Conservation (phyloP, 2,888 invertebrate genomes). For the Ellobium chinense region DNA sequence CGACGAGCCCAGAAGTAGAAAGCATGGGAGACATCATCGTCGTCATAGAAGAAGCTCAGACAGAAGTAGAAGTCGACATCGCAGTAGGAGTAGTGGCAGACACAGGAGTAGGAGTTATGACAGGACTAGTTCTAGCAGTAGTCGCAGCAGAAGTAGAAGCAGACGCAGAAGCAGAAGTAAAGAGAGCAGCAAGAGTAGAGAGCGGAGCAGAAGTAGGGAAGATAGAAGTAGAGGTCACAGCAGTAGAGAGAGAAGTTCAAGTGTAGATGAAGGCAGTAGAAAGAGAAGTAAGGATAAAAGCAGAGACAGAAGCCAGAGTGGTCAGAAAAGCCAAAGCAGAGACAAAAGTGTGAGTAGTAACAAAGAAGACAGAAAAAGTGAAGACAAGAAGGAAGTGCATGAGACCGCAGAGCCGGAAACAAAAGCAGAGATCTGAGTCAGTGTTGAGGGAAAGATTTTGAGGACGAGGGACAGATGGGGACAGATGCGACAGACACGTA, state of each 20-base stretch:
- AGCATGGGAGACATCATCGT: background rate
- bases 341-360: background rate
- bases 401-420: background rate
- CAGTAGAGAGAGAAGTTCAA: background rate
- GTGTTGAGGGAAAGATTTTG: background rate
- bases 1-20: background rate
- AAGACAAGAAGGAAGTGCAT: background rate
- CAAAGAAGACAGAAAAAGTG: background rate
- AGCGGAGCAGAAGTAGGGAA: background rate
- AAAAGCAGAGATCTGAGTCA: background rate
- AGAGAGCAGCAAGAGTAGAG: background rate
- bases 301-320: background rate
- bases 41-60: background rate
- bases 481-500: constrained; percentile 11
- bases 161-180: background rate
- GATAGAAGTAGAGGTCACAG: background rate
- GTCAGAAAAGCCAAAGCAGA: background rate
- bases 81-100: constrained; percentile 14
- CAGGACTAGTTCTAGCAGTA: background rate
- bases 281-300: background rate
- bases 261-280: background rate
- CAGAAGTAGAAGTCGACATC: constrained; percentile 29
- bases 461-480: background rate
- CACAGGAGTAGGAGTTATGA: background rate
- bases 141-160: background rate